Conservation (phyloP, 1,140 invertebrate species). For the Phenacoccus solenopsis region DNA sequence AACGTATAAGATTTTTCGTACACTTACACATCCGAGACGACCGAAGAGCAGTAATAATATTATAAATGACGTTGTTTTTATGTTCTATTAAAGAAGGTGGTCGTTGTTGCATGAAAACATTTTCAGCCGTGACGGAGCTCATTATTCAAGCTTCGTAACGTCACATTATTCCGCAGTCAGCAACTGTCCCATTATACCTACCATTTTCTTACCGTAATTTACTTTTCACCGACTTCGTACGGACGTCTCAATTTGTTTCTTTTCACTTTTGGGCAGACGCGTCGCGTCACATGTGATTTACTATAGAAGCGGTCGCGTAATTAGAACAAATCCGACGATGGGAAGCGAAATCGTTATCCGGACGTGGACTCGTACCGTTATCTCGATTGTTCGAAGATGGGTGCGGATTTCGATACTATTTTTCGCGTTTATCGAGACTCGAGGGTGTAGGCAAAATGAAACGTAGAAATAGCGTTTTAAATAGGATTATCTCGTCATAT, state of each 20-base stretch:
- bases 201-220: not conserved
- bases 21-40: too few relatives aligned
- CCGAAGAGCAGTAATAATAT: conserved; percentile 4
- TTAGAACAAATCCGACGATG: not conserved
- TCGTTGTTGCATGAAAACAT: conserved; percentile 17
- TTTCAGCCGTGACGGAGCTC: conserved; percentile 15
- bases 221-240: not conserved
- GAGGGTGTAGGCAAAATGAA: too few relatives aligned
- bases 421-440: too few relatives aligned
- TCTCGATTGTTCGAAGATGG: too few relatives aligned
- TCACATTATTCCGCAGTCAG: conserved; percentile 6
- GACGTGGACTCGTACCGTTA: too few relatives aligned
- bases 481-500: too few relatives aligned
- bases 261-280: conserved; percentile 1
- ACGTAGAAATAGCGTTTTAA: too few relatives aligned
- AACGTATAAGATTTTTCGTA: too few relatives aligned
- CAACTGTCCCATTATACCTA: conserved; percentile 10
- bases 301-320: too few relatives aligned
- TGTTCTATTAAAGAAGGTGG: conserved; percentile 15
- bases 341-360: not conserved
- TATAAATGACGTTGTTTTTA: conserved; percentile 15
- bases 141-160: conserved; percentile 14
- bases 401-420: too few relatives aligned
- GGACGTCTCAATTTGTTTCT: not conserved
- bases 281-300: conserved; percentile 1